Conservation (phyloP, 1,140 invertebrate species). For the Lasioglossum baleicum region DNA sequence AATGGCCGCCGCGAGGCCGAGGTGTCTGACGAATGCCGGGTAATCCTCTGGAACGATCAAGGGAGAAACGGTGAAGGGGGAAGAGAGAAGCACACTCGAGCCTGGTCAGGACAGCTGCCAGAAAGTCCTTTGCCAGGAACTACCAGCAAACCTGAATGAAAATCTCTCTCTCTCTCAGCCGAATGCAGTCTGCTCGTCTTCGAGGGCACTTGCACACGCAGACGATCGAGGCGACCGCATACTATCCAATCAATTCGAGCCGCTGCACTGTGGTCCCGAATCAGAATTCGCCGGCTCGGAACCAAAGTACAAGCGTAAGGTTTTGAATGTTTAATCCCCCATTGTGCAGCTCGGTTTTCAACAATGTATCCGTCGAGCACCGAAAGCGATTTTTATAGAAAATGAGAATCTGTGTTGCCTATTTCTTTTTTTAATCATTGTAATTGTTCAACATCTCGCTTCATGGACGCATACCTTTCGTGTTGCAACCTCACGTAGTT, state of each 20-base stretch:
- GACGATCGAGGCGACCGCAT: constrained; percentile 4
- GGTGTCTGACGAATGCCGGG: constrained; percentile 7
- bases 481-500: no score
- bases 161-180: not conserved
- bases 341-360: no score
- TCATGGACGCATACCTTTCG: no score
- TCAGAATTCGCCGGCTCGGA: no score
- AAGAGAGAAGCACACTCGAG: not conserved
- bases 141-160: constrained; percentile 18
- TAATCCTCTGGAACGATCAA: constrained; percentile 18
- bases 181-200: constrained; percentile 8
- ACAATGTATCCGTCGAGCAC: no score
- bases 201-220: not conserved
- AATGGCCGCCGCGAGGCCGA: not conserved
- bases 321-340: no score
- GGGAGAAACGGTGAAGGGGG: not conserved
- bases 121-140: constrained; percentile 34
- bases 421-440: no score
- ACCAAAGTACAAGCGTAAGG: no score
- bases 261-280: not conserved
- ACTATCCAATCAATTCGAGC: constrained; percentile 38
- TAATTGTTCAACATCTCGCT: no score
- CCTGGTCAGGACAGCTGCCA: constrained; percentile 27
- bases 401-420: no score
- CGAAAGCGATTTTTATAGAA: no score